Conservation (phyloP, 2,113 vertebrate genomes). For the Laticauda colubrina region DNA sequence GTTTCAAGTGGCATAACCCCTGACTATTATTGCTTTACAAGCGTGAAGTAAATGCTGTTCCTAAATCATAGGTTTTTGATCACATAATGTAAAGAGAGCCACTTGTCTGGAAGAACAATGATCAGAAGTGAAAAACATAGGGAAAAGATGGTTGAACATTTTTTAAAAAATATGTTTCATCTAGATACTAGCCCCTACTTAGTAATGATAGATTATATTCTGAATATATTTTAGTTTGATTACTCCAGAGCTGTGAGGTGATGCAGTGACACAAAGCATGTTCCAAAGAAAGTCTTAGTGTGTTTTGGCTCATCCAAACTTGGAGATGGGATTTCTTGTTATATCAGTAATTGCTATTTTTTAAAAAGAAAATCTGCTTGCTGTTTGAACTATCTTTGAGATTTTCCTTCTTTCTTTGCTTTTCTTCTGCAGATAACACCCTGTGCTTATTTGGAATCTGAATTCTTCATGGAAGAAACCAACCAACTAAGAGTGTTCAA, state of each 20-base stretch:
- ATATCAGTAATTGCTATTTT: not conserved
- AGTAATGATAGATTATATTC: not conserved
- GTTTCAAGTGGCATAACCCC: not conserved
- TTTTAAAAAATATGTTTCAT: not conserved
- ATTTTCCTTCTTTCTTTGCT: slow-evolving; percentile 71
- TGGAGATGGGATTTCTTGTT: not conserved
- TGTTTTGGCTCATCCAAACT: not conserved
- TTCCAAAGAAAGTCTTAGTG: not conserved
- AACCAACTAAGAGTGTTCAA: slow-evolving; percentile 60
- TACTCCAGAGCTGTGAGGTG: not conserved
- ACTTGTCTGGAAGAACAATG: slow-evolving; percentile 10
- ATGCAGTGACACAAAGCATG: not conserved
- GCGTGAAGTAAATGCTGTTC: not conserved
- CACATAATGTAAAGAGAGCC: not conserved
- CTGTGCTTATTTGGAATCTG: slow-evolving; percentile 58
- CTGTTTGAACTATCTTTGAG: slow-evolving; percentile 55
- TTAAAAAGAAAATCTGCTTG: slow-evolving; percentile 3
- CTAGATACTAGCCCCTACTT: not conserved
- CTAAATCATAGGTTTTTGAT: slow-evolving; percentile 18
- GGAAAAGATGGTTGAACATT: not conserved
- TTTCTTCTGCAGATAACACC: slow-evolving; percentile 70
- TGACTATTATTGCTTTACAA: not conserved
- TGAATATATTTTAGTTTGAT: not conserved
- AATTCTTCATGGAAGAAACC: slow-evolving; percentile 70
- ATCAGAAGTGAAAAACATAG: slow-evolving; percentile 20